These are phyloP conservation scores for Protonibea diacanthus DNA, from an alignment of 2,797 vertebrate genomes.

Conservation along the genomic window DNA sequence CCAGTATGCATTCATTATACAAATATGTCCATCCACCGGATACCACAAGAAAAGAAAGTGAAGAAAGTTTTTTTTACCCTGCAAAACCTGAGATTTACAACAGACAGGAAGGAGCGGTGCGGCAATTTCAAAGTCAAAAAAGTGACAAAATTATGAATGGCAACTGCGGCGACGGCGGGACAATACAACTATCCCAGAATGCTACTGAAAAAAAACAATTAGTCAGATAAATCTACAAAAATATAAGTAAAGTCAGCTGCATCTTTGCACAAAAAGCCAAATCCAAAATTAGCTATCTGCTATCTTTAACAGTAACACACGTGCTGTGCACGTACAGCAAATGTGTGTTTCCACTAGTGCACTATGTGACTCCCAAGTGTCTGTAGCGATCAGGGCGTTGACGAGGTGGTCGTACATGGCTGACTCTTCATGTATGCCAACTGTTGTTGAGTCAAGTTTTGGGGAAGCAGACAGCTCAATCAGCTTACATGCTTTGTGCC, in stretches of 20 bases:
- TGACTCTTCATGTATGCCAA: constrained; percentile 33
- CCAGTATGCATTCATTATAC: constrained; percentile 48
- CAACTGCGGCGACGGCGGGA: too few species aligned
- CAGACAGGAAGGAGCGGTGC: neutral
- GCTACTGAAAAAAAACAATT: neutral
- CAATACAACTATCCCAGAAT: neutral
- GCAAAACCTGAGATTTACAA: neutral
- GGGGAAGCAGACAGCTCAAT: constrained; percentile 62
- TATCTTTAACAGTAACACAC: neutral
- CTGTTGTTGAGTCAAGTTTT: constrained; percentile 59
- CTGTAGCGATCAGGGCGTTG: constrained; percentile 13
- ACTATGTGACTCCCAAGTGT: neutral
- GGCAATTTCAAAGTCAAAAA: neutral
- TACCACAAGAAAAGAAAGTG: constrained; percentile 48
- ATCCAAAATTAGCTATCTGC: too few species aligned
- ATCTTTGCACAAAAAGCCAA: neutral
- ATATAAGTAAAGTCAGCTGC: too few species aligned
- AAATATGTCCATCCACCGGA: constrained; percentile 42
- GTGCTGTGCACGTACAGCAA: too few species aligned
- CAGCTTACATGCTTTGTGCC: constrained; percentile 60
- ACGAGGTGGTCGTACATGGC: constrained; percentile 22
- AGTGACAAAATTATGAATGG: neutral
- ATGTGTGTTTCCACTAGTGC: neutral
- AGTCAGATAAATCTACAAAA: neutral
- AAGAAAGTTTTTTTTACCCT: neutral